Evolutionary conservation across 2,113 vertebrate genomes (phyloP).

Genomic region (Sisor rabdophorus): DNA sequence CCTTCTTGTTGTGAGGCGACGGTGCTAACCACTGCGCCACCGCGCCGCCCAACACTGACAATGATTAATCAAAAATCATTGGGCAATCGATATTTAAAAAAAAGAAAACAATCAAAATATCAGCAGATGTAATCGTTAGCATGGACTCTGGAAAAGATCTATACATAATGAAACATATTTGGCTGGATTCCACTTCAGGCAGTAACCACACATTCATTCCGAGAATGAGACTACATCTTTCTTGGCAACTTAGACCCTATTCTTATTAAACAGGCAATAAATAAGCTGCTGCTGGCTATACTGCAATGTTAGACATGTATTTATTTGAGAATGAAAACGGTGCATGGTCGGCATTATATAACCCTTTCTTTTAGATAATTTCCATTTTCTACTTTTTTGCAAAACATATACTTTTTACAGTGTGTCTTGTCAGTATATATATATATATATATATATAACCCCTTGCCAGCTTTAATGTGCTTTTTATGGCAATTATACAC

Average conservation of each 20-base stretch:
- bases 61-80: slow-evolving; percentile 46
- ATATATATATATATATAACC: slow-evolving; percentile 15
- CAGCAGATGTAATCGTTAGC: slow-evolving; percentile 22
- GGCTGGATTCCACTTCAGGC: slow-evolving; percentile 12
- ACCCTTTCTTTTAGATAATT: slow-evolving; percentile 24
- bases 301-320: slow-evolving; percentile 30
- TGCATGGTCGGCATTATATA: slow-evolving; percentile 13
- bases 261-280: slow-evolving; percentile 21
- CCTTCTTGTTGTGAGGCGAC: too few species aligned
- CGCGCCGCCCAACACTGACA: slow-evolving; percentile 36
- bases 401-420: slow-evolving; percentile 36
- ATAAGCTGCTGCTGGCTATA: slow-evolving; percentile 23
- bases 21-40: too few species aligned
- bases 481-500: too few species aligned
- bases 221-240: slow-evolving; percentile 6
- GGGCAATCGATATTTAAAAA: slow-evolving; percentile 20
- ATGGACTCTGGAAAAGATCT: slow-evolving; percentile 2
- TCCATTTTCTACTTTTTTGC: slow-evolving; percentile 18
- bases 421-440: slow-evolving; percentile 26
- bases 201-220: slow-evolving; percentile 17
- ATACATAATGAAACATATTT: slow-evolving; percentile 20
- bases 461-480: too few species aligned
- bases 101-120: slow-evolving; percentile 33
- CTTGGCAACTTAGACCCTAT: neutral
- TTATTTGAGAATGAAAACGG: slow-evolving; percentile 24